These are phyloP conservation scores for Microchirus variegatus DNA, from an alignment of 2,797 vertebrate genomes.

Conservation along the genomic window DNA sequence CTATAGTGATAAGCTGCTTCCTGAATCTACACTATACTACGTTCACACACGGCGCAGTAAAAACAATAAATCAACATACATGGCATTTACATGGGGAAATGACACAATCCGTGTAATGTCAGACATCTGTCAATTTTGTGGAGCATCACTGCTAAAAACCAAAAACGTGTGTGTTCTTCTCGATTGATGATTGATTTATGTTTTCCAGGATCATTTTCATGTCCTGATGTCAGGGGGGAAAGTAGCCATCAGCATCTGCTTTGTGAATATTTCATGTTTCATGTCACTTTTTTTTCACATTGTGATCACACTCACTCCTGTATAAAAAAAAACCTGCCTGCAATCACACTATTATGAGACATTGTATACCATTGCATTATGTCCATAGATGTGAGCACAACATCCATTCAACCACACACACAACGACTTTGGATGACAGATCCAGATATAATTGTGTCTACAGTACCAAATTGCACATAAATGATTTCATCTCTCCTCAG, in stretches of 20 bases:
- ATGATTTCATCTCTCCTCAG: slow-evolving; percentile 39
- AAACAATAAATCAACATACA: neutral
- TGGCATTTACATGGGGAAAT: neutral
- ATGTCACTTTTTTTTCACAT: neutral
- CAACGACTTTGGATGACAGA: slow-evolving; percentile 3
- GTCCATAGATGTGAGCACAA: neutral
- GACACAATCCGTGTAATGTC: neutral
- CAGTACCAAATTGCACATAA: slow-evolving; percentile 32
- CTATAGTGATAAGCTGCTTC: too few relatives aligned
- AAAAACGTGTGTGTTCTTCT: too few relatives aligned
- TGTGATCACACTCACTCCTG: neutral
- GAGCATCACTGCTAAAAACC: too few relatives aligned
- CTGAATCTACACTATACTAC: too few relatives aligned
- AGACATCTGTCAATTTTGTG: neutral
- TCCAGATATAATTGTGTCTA: slow-evolving; percentile 26
- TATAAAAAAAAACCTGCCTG: neutral
- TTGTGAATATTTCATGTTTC: neutral
- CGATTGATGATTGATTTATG: too few relatives aligned
- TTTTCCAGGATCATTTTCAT: too few relatives aligned
- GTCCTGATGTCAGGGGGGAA: too few relatives aligned
- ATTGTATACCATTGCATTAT: too few relatives aligned
- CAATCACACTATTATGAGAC: neutral
- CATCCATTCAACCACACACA: neutral
- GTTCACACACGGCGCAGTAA: neutral
- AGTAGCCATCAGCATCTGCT: too few relatives aligned